Conservation (phyloP, 2,797 vertebrate genomes). For the Syngnathus rostellatus region DNA sequence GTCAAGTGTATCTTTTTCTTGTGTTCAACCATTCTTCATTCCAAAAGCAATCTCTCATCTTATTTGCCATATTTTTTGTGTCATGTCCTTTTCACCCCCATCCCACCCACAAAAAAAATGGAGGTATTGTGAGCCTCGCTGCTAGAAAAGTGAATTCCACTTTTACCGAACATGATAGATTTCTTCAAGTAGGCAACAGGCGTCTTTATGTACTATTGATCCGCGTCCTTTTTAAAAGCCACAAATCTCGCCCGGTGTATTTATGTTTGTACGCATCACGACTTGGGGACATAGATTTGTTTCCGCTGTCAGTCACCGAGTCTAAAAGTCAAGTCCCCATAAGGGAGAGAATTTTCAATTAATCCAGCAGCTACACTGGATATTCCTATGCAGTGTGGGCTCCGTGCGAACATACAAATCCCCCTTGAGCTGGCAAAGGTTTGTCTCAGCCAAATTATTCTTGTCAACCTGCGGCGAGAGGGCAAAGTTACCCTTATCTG, state of each 20-base stretch:
- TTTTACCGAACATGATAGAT: constrained; percentile 62
- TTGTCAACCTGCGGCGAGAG: too few species aligned
- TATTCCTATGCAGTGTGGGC: background rate
- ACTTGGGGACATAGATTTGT: background rate
- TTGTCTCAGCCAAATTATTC: too few species aligned
- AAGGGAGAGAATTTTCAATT: background rate
- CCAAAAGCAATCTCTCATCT: background rate
- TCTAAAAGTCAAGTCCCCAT: background rate
- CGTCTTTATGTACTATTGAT: constrained; percentile 70
- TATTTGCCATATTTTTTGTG: background rate
- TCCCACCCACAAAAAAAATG: background rate
- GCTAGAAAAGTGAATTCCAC: constrained; percentile 38
- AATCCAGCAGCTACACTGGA: background rate
- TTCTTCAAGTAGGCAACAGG: constrained; percentile 66
- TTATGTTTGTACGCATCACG: constrained; percentile 31
- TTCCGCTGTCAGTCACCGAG: background rate
- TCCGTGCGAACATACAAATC: too few species aligned
- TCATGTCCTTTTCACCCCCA: background rate
- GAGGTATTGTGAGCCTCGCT: constrained; percentile 42
- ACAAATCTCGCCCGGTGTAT: constrained; percentile 18
- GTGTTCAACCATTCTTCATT: background rate
- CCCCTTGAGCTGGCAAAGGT: too few species aligned
- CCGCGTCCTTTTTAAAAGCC: constrained; percentile 50
- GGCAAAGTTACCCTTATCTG: too few species aligned
- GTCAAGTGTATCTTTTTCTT: background rate